phyloP scores from a whole-genome alignment of 2,113 vertebrate genomes.

The Protomyctophum bolini region DNA sequence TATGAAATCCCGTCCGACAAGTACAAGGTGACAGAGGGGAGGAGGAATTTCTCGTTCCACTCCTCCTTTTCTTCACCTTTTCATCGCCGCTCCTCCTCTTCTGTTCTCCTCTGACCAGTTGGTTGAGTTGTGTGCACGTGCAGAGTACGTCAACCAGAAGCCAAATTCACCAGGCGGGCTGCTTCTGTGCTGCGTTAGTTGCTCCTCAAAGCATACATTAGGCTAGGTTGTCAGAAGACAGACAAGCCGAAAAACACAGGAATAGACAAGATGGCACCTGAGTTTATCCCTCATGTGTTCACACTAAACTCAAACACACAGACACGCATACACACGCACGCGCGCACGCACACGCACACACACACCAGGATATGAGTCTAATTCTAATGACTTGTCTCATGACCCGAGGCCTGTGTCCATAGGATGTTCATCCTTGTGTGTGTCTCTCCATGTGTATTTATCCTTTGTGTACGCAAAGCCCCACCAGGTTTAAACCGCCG shows the following conservation, averaged over 20 bases:
- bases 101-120: conserved; percentile 10
- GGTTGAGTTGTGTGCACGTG: neutral
- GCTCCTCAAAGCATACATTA: neutral
- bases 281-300: neutral
- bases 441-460: conserved; percentile 44
- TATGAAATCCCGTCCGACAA: conserved; percentile 54
- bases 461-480: conserved; percentile 41
- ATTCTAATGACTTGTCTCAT: conserved; percentile 54
- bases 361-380: conserved; percentile 73
- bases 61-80: neutral
- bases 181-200: conserved; percentile 1
- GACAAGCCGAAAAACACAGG: conserved; percentile 4
- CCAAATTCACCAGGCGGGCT: neutral
- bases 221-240: neutral
- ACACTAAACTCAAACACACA: neutral
- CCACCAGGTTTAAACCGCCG: conserved; percentile 36
- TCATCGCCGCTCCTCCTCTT: too few species aligned
- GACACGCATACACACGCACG: neutral
- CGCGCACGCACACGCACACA: conserved; percentile 8
- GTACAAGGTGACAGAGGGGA: conserved; percentile 17
- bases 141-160: neutral
- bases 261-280: conserved; percentile 12
- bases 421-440: conserved; percentile 79
- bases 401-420: conserved; percentile 62
- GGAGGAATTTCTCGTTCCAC: conserved; percentile 5